phyloP scores from a whole-genome alignment of 1,140 invertebrate species.

The Trissolcus basalis region DNA sequence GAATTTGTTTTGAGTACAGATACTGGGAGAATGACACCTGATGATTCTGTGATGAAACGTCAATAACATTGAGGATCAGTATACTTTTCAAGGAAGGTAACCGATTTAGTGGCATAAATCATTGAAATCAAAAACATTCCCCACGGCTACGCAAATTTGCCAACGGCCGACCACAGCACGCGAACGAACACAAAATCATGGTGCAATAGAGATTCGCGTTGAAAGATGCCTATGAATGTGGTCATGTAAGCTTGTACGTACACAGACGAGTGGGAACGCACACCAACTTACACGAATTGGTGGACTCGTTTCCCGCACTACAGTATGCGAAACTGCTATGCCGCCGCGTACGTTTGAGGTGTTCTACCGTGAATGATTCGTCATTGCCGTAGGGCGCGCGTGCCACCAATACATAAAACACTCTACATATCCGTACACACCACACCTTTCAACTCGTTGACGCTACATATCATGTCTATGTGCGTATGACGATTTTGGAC shows the following conservation, averaged over 20 bases:
- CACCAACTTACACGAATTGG: constrained; percentile 52
- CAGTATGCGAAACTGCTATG: constrained; percentile 47
- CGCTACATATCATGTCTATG: constrained; percentile 15
- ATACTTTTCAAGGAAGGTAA: constrained; percentile 58
- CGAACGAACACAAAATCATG: constrained; percentile 76
- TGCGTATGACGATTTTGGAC: constrained; percentile 49
- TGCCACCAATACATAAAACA: constrained; percentile 66
- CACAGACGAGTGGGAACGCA: constrained; percentile 51
- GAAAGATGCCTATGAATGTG: constrained; percentile 62
- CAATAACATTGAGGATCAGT: constrained; percentile 62
- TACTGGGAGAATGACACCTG: no score
- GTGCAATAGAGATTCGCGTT: constrained; percentile 64
- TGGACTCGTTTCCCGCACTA: constrained; percentile 51
- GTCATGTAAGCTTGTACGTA: constrained; percentile 56
- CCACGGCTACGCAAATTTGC: constrained; percentile 75
- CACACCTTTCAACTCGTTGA: constrained; percentile 1
- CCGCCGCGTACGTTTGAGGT: constrained; percentile 64
- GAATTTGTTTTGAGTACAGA: no score
- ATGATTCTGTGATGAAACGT: constrained; percentile 39
- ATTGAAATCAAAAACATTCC: constrained; percentile 77
- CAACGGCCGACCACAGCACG: constrained; percentile 74
- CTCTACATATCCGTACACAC: no score
- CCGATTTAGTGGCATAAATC: constrained; percentile 74
- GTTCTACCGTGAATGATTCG: constrained; percentile 76
- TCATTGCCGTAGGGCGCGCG: constrained; percentile 76